Evolutionary conservation across 2,113 vertebrate species (phyloP).

Genomic region (Plotosus lineatus): DNA sequence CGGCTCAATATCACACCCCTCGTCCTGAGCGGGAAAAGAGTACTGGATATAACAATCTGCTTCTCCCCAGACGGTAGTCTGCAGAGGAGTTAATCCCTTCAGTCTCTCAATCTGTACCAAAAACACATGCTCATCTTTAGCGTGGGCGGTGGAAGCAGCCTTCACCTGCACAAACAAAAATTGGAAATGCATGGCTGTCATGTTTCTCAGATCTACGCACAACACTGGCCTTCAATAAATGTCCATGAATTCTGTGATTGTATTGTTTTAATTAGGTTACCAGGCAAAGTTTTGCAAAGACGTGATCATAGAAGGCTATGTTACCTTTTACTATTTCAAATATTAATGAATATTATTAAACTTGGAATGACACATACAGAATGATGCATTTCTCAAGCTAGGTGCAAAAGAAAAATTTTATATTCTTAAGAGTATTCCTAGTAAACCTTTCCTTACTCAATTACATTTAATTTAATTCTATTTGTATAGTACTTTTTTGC

Average conservation of each 20-base stretch:
- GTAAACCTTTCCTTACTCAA: neutral
- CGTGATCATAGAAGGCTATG: neutral
- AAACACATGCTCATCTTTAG: conserved; percentile 84
- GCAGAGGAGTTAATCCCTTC: conserved; percentile 83
- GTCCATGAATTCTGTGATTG: neutral
- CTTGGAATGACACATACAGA: neutral
- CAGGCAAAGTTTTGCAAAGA: neutral
- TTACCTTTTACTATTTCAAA: neutral
- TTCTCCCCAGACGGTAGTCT: conserved; percentile 95
- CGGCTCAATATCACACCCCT: conserved; percentile 53
- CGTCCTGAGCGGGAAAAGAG: conserved; percentile 82
- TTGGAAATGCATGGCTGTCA: neutral
- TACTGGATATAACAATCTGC: conserved; percentile 95
- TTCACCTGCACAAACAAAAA: conserved; percentile 59
- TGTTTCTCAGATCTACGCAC: neutral
- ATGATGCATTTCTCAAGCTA: neutral
- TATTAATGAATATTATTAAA: neutral
- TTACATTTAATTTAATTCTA: too few relatives aligned
- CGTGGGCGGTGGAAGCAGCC: conserved; percentile 42
- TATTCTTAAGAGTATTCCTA: neutral
- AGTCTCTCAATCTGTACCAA: conserved; percentile 80
- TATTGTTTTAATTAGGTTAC: neutral
- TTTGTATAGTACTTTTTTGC: too few relatives aligned
- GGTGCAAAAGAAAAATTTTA: neutral
- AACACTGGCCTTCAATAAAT: neutral